Evolutionary conservation across 37 sponge, comb jelly and placozoan species (phyloP), one percentile per base, ranked within the genome.

Genomic region (Hexactinellida sp.): DNA sequence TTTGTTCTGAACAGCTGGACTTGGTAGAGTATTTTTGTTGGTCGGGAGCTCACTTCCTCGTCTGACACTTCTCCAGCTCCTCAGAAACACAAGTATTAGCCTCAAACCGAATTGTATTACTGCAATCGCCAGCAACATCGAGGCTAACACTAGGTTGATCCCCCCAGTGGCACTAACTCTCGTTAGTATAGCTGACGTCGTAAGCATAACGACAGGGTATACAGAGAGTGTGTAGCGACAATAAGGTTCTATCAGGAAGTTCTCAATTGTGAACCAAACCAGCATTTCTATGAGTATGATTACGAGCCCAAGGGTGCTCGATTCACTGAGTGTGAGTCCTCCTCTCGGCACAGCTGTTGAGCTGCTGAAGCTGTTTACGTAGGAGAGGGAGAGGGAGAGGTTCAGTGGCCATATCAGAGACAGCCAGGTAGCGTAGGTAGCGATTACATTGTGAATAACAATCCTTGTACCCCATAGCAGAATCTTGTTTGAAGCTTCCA

Each of bases 171-270:
- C 38, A 21, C 3, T 21, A 38, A 38, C 39, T 3, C 21, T 83
- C 5, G 84, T 13, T 38, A 82, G 32, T 0, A 87, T 54, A 0
- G 87, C 87, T 25, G 34, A 36, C 39, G 37, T 34, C 0, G 87
- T 38, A 9, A 87, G 24, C 10, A 87, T 82, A 24, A 87, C 51
- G 21, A 82, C 83, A 38, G 82, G 82, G 83, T 87, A 87, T 37
- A 83, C 83, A 39, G 83, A 82, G 38, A 82, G 83, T 38, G 82
- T 87, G 83, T 87, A 87, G 83, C 87, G 87, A 28, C 83, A 37
- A 38, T 82, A 87, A 37, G 76, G 82, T 82, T 87, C 82, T 37
- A 87, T 38, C 0, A 87, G 10, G 83, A 54, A 38, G 23, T 39
- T 37, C 10, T 87, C 87, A 0, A 87, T 30, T 36, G 82, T 34